Evolutionary conservation across 1,140 invertebrate species (phyloP).

Genomic region (Drosophila athabasca): DNA sequence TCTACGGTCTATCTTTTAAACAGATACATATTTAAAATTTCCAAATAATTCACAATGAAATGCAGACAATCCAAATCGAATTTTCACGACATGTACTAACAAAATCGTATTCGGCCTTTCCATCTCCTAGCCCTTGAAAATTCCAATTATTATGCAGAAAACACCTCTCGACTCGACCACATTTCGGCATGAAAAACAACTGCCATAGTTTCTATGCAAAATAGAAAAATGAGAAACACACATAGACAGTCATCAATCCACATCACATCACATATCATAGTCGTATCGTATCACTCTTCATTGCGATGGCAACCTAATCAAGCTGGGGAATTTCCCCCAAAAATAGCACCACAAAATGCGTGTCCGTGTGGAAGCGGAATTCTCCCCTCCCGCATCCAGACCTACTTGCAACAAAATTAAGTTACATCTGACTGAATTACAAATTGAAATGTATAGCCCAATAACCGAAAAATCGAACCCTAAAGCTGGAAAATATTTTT

Average conservation of each 20-base stretch:
- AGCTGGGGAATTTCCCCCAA: slow-evolving; percentile 33
- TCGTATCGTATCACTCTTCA: slow-evolving; percentile 12
- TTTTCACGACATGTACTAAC: too few species aligned
- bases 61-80: too few species aligned
- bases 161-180: not conserved
- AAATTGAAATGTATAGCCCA: slow-evolving; percentile 56
- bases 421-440: slow-evolving; percentile 40
- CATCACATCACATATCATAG: slow-evolving; percentile 31
- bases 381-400: not conserved
- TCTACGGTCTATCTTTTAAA: too few species aligned
- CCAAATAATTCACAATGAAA: too few species aligned
- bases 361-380: not conserved
- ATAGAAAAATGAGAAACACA: not conserved
- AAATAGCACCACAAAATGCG: slow-evolving; percentile 9
- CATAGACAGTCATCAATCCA: slow-evolving; percentile 34
- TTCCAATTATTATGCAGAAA: not conserved
- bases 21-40: too few species aligned
- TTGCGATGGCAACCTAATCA: slow-evolving; percentile 49
- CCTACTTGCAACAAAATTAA: slow-evolving; percentile 49
- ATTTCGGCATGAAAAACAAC: not conserved
- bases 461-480: slow-evolving; percentile 1
- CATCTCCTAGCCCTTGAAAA: too few species aligned
- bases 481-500: slow-evolving; percentile 22
- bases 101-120: too few species aligned
- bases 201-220: not conserved